Evolutionary conservation across 2,113 vertebrate species (phyloP).

Genomic region (Oenanthe melanoleuca): DNA sequence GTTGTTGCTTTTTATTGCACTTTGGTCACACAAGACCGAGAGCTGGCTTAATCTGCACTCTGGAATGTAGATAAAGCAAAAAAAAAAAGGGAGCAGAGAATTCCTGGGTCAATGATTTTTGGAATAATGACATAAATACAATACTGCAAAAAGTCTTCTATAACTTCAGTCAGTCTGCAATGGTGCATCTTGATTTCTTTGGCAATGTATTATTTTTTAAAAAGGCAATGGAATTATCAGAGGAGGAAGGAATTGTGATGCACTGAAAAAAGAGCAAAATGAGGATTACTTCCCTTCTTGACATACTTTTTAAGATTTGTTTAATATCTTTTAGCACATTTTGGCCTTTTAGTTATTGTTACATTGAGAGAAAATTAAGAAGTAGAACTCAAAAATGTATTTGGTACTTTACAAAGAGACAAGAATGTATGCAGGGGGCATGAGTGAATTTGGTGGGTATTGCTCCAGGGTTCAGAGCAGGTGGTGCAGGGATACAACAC

Average conservation of each 20-base stretch:
- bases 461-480: background rate
- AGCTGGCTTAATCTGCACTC: slow-evolving; percentile 22
- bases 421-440: background rate
- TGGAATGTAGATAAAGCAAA: background rate
- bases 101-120: background rate
- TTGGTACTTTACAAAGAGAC: background rate
- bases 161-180: background rate
- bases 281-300: background rate
- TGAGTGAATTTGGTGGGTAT: background rate
- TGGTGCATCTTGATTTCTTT: background rate
- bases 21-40: slow-evolving; percentile 21
- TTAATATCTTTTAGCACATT: background rate
- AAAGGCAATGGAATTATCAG: background rate
- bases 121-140: background rate
- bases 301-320: accelerated
- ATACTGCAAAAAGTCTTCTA: background rate
- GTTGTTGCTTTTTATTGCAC: slow-evolving; percentile 48
- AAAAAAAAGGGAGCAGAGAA: background rate
- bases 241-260: background rate
- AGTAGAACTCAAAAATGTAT: background rate
- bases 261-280: background rate
- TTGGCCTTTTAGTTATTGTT: background rate
- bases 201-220: background rate
- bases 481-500: accelerated
- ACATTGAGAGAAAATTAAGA: background rate